Evolutionary conservation across 2,888 invertebrate species (phyloP).

Genomic region (Lithophane ornitopus): DNA sequence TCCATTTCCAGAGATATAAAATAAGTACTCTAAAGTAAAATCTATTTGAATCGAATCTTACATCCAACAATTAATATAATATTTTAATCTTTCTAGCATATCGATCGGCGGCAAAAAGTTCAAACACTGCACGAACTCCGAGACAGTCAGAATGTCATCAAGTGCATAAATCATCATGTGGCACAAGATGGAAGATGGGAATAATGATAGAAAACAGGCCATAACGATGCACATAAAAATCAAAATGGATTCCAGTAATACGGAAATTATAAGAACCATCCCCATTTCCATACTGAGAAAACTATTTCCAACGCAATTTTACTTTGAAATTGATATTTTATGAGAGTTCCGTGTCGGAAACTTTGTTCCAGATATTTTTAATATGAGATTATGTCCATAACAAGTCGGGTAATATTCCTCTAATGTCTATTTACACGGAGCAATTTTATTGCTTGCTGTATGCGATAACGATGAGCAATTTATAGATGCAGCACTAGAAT

Average conservation of each 20-base stretch:
- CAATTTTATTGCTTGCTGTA: conserved; percentile 19
- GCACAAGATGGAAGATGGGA: background rate
- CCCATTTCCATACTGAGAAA: conserved; percentile 4
- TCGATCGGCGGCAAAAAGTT: background rate
- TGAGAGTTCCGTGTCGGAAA: background rate
- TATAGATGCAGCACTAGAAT: background rate
- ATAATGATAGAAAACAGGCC: background rate
- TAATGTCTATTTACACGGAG: conserved; percentile 15
- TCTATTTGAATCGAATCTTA: background rate
- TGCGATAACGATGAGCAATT: conserved; percentile 3
- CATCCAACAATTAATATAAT: no score
- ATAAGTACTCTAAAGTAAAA: background rate
- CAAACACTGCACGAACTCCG: background rate
- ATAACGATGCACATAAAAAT: background rate
- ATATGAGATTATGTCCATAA: conserved; percentile 14
- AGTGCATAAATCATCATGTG: background rate
- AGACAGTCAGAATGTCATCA: background rate
- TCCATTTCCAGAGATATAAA: background rate
- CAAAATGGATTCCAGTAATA: conserved; percentile 7
- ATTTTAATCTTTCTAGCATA: background rate
- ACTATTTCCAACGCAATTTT: conserved; percentile 16
- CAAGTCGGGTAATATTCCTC: conserved; percentile 13
- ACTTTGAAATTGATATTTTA: conserved; percentile 20
- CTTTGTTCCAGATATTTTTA: conserved; percentile 33
- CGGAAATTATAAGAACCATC: background rate